Base-by-base conservation (phyloP, 2,797 vertebrate species). In the Crocidura indochinensis region DNA sequence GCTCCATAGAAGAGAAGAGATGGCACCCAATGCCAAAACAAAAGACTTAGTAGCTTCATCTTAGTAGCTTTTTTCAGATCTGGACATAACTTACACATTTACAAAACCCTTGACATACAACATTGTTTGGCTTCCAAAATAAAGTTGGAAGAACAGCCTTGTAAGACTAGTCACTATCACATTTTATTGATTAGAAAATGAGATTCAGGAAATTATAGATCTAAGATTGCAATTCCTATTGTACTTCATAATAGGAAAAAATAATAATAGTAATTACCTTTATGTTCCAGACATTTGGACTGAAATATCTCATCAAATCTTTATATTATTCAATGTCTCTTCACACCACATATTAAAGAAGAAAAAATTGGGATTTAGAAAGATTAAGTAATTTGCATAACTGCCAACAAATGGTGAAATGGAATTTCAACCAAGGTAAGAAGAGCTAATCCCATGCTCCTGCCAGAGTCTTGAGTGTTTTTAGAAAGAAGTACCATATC, bases 301-400 rank as follows among this genome's bases (percentile, higher is more conserved):
- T 64, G 14, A 10, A 92, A 47, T 77, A 67, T 49, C 72, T 74
- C 51, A 68, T 17, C 60, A 64, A 84, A 26, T 82, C 24, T 72
- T 86, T 44, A 44, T 77, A 86, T 83, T 15, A 29, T 38, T 38
- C 2, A 38, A 38, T 38, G 38, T 38, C 38, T 77, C 56, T 74
- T 85, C 82, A 87, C 38, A 49, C 20, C 19, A 38, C 38, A 78
- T 27, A 93, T 80, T 69, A 75, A 4, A 87, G 49, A 92, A 81
- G 3, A 15, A 56, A 38, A 93, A 84, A 44, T 10, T 77, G 29
- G 26, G 6, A 91, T 87, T 89, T 56, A 60, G 53, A 79, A 91
- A 94, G 19, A 71, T 84, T 82, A 84, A 92, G 29, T 69, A 9
- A 73, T 84, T 79, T 77, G 15, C 17, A 62, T 74, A 27, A 80